Evolutionary conservation across 1,140 invertebrate genomes (phyloP).

Genomic region (Zaprionus tsacasi): DNA sequence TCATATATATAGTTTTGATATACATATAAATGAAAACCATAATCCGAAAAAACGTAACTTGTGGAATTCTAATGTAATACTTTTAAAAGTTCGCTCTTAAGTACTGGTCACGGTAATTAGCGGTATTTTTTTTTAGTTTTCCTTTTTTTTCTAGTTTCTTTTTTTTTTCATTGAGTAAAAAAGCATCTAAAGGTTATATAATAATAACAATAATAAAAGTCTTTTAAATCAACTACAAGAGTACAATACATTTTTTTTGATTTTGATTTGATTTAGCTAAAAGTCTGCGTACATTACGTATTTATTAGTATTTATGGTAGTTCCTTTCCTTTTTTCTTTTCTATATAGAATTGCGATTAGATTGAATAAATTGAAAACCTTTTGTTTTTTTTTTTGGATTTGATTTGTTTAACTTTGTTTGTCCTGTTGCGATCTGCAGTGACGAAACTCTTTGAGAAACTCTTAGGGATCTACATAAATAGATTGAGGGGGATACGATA

Average conservation of each 20-base stretch:
- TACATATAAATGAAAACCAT: constrained; percentile 39
- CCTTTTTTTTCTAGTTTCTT: constrained; percentile 19
- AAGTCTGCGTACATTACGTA: constrained; percentile 39
- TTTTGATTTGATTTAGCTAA: constrained; percentile 31
- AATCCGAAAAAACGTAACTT: constrained; percentile 32
- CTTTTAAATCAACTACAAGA: constrained; percentile 68
- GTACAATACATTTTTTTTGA: constrained; percentile 27
- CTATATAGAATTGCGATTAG: constrained; percentile 14
- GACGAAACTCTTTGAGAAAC: constrained; percentile 38
- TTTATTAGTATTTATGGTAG: constrained; percentile 6
- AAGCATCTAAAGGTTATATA: constrained; percentile 68
- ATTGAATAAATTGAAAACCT: constrained; percentile 37
- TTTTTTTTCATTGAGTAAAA: constrained; percentile 52
- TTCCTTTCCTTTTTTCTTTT: neutral
- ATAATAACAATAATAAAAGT: constrained; percentile 72
- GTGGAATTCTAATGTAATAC: constrained; percentile 82
- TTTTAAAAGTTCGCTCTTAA: constrained; percentile 73
- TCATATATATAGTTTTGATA: constrained; percentile 27
- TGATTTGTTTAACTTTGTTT: constrained; percentile 42
- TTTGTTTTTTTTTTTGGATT: constrained; percentile 13
- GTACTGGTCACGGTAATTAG: constrained; percentile 73
- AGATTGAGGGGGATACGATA: neutral
- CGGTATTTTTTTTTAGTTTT: constrained; percentile 23
- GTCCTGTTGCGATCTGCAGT: constrained; percentile 22
- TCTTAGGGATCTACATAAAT: constrained; percentile 28